Base-by-base conservation (phyloP, 2,113 vertebrate species). In the Aythya baeri region DNA sequence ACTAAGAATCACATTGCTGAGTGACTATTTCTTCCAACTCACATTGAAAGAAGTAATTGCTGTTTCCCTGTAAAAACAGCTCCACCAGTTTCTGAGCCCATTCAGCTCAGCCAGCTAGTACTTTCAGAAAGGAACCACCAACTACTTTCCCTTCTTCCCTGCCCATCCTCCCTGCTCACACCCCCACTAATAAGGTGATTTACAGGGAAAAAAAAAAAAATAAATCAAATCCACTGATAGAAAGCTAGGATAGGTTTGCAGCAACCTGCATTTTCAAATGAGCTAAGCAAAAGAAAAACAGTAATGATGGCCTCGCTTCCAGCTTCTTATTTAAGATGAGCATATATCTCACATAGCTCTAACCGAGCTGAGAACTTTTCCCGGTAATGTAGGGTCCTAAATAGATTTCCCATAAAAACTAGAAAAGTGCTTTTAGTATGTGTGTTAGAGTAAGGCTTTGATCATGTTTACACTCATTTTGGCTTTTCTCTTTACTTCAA, bases 1-100 rank as follows among this genome's bases (percentile, higher is more conserved):
- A 95, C 91, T 96, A 93, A 96, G 77, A 95, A 95, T 91, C 95
- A 97, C 87, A 59, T 70, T 96, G 89, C 84, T 70, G 87, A 96
- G 82, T 31, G 55, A 62, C 27, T 88, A 58, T 80, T 80, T 77
- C 82, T 85, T 93, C 82, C 72, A 93, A 20, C 81, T 85, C 72
- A 80, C 54, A 84, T 36, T 36, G 58, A 88, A 81, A 89, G 61
- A 31, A 86, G n/a, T 86, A 88, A 96, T 68, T 91, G 67, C 76
- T 88, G 7, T 77, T 88, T 63, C 65, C 50, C 50, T 86, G 43
- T 67, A 76, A 89, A 88, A 95, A 54, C 4, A n/a, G 18, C 67
- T 79, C 1, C 17, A 52, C 10, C 46, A 85, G n/a, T 31, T 89
- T 91, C 83, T 10, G 41, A 68, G 49, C 31, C 57, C 43, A 23